Percentiles rank a stretch among this genome's conserved stretches.
These are phyloP conservation scores for Martes flavigula DNA, from an alignment of 2,797 vertebrate species.

Conservation along the genomic window DNA sequence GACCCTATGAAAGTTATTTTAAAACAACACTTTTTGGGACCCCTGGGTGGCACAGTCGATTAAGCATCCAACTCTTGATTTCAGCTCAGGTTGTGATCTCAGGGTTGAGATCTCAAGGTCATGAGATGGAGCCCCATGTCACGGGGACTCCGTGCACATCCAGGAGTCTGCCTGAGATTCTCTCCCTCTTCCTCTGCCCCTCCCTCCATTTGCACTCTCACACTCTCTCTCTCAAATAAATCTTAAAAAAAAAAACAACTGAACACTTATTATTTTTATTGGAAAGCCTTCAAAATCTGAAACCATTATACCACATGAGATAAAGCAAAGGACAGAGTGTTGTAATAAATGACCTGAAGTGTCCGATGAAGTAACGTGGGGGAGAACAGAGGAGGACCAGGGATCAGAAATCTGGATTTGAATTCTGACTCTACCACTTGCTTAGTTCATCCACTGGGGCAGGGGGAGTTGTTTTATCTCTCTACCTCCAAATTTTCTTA, in stretches of 20 bases:
- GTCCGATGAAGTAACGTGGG: neutral
- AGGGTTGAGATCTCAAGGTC: neutral
- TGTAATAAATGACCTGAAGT: neutral
- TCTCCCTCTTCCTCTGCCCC: neutral
- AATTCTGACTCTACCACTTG: neutral
- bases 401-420: neutral
- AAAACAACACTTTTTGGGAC: neutral
- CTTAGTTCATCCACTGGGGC: neutral
- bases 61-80: neutral
- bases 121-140: neutral
- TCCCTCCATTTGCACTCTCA: neutral
- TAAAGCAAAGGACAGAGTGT: neutral
- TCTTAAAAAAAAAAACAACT: neutral
- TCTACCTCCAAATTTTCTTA: neutral
- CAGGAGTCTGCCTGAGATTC: neutral
- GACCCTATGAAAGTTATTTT: neutral
- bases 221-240: neutral
- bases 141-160: rapidly evolving
- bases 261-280: constrained; percentile 16
- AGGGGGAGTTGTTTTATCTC: neutral
- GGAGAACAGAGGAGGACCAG: neutral
- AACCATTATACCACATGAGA: neutral
- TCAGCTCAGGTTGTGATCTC: neutral
- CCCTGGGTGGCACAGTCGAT: neutral
- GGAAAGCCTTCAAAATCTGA: constrained; percentile 32